A percentile compares a stretch with the other conserved stretches of the same genome.
Evolutionary conservation across 53 echinoderm and acorn worm species (phyloP).

Genomic region (Crossaster papposus): DNA sequence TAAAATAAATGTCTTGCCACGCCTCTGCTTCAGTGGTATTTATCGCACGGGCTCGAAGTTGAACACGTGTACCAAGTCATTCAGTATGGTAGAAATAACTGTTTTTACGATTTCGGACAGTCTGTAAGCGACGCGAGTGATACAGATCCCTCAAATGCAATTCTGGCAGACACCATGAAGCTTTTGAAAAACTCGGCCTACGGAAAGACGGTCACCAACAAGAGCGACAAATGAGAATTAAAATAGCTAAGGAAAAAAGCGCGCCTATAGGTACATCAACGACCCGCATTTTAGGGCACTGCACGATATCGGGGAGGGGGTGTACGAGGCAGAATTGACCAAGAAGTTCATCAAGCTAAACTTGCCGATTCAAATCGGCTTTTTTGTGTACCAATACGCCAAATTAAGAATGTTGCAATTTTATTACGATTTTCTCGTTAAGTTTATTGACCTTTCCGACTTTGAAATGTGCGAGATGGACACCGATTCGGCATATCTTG

Average conservation of each 20-base stretch:
- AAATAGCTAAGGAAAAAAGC: not conserved
- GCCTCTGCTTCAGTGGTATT: slow-evolving; percentile 57
- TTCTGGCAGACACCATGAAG: slow-evolving; percentile 63
- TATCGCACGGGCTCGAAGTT: slow-evolving; percentile 48
- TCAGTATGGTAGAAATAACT: not conserved
- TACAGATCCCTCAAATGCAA: slow-evolving; percentile 31
- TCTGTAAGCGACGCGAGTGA: slow-evolving; percentile 58
- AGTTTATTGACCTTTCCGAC: slow-evolving; percentile 7
- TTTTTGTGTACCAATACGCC: slow-evolving; percentile 29
- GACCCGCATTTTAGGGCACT: not conserved
- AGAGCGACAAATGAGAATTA: slow-evolving; percentile 38
- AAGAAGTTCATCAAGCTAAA: not conserved
- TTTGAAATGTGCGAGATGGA: slow-evolving; percentile 18
- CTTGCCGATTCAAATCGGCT: slow-evolving; percentile 9
- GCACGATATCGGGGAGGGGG: not conserved
- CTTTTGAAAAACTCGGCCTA: slow-evolving; percentile 53
- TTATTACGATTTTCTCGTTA: slow-evolving; percentile 35
- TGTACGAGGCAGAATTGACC: not conserved
- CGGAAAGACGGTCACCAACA: slow-evolving; percentile 70
- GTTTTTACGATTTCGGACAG: slow-evolving; percentile 48
- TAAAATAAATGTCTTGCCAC: slow-evolving; percentile 1
- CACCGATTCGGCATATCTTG: slow-evolving; percentile 54
- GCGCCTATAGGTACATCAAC: not conserved
- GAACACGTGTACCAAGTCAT: not conserved
- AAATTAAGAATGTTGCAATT: slow-evolving; percentile 45